Base-by-base conservation (phyloP, 2,113 vertebrate species). In the Burhinus bistriatus region DNA sequence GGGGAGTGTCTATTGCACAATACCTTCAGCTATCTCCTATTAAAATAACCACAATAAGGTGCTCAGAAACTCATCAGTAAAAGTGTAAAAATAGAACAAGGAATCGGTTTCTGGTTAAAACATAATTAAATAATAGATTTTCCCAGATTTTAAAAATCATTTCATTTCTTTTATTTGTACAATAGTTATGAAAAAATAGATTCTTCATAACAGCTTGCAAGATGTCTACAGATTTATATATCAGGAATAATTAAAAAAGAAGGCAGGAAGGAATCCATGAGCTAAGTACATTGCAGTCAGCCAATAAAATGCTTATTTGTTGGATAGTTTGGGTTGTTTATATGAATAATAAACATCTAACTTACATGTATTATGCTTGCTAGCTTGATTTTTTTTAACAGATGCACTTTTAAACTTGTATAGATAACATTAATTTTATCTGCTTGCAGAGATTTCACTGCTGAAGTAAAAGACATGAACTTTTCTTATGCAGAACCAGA, bases 181-280 rank as follows among this genome's bases (percentile, higher is more conserved):
- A 76, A 80, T 6, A 52, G 9, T 42, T 66, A 64, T 9, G 32
- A 84, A 89, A 92, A 89, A 90, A 38, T 2, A 70, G 22, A 51
- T 58, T 85, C 42, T 51, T 88, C 38, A 1, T 40, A 85, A 93
- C 36, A 90, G 45, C 52, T 85, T 91, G 71, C 25, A 94, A 91
- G 77, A 79, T 75, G 47, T 52, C 76, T 68, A 64, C 62, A 71
- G 68, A 89, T 38, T 72, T 80, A 59, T 58, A 20, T 26, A 93
- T n/a, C 34, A 83, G n/a, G 58, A 93, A 88, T 90, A 91, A 95
- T 69, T 95, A 58, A 73, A 87, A 92, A 91, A 95, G 64, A 64
- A 59, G 12, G 69, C 40, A 72, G 32, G 38, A 78, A 92, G 66
- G 57, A 59, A 65, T 90, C n/a, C 62, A 13, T 51, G 55, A 91